These are phyloP conservation scores for Dryas iulia DNA, from an alignment of 1,140 invertebrate species.

Conservation along the genomic window DNA sequence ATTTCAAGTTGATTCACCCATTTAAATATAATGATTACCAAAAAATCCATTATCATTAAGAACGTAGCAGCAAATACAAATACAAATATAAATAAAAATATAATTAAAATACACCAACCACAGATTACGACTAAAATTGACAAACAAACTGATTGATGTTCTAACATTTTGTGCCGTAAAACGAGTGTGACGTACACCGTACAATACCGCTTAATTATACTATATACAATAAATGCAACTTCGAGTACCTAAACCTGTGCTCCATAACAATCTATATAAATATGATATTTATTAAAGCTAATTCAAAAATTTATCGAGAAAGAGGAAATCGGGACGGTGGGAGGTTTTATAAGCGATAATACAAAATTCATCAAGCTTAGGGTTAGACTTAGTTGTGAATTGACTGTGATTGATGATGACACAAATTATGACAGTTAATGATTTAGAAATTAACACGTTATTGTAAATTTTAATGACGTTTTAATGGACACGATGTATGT, in stretches of 20 bases:
- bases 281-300: constrained; percentile 76
- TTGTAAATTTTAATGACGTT: background rate
- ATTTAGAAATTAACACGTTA: background rate
- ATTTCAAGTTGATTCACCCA: too few species aligned
- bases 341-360: constrained; percentile 27
- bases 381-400: background rate
- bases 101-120: constrained; percentile 33
- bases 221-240: constrained; percentile 78
- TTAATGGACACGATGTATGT: background rate
- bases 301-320: constrained; percentile 68
- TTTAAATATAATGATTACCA: background rate
- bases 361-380: constrained; percentile 12
- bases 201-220: constrained; percentile 66
- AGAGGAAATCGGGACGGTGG: constrained; percentile 77
- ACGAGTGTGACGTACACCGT: constrained; percentile 75
- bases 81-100: constrained; percentile 26
- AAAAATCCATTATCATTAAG: constrained; percentile 8
- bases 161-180: constrained; percentile 79
- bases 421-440: too few species aligned
- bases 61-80: constrained; percentile 5
- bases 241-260: constrained; percentile 76
- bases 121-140: constrained; percentile 76
- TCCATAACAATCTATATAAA: constrained; percentile 79
- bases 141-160: constrained; percentile 68
- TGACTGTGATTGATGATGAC: background rate